Percentiles rank a stretch among this genome's conserved stretches.
Conservation (phyloP, 2,888 invertebrate species). For the Heteromyza rotundicornis region DNA sequence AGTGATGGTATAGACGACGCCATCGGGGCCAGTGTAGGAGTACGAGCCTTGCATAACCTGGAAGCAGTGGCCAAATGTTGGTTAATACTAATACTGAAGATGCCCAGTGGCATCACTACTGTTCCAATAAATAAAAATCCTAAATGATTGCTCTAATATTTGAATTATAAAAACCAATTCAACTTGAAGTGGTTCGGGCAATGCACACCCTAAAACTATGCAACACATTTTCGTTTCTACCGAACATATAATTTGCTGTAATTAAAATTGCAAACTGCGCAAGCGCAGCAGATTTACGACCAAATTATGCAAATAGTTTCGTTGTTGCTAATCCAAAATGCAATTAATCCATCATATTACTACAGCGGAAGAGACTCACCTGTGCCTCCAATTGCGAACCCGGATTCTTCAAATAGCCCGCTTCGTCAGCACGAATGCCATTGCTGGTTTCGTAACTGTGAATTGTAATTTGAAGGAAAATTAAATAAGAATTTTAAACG, state of each 20-base stretch:
- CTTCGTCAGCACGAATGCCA: constrained; percentile 70
- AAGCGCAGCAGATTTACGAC: constrained; percentile 7
- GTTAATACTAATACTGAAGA: neutral
- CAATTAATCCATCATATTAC: constrained; percentile 3
- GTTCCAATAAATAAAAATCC: neutral
- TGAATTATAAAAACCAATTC: neutral
- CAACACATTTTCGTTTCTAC: constrained; percentile 1
- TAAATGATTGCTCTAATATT: constrained; percentile 23
- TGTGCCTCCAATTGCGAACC: constrained; percentile 68
- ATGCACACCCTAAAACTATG: neutral
- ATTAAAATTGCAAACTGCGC: constrained; percentile 20
- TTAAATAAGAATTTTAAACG: neutral
- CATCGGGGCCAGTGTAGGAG: constrained; percentile 68
- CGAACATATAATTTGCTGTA: no score
- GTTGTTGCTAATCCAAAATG: neutral
- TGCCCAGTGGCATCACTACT: neutral
- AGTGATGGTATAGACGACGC: constrained; percentile 65
- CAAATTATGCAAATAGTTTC: constrained; percentile 19
- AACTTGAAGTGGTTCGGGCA: neutral
- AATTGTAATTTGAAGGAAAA: neutral
- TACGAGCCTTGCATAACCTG: constrained; percentile 67
- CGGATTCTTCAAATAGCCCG: constrained; percentile 68
- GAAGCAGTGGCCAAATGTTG: neutral
- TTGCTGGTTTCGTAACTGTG: constrained; percentile 71
- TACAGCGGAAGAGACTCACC: constrained; percentile 42